Base-by-base conservation (phyloP, 1,140 invertebrate genomes). In the Aphaenogaster rudis region DNA sequence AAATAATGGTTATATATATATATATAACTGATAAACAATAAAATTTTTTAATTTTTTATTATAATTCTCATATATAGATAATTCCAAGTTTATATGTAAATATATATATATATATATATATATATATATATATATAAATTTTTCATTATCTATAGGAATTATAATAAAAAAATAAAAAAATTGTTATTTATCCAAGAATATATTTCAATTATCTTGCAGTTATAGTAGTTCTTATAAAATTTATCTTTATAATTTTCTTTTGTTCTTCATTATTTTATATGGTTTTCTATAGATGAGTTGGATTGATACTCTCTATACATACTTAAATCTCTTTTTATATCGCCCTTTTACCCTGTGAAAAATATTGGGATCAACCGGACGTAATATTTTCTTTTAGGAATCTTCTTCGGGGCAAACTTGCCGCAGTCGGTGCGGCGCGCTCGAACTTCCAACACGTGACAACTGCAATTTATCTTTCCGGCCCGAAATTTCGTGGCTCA, bases 281-380 rank as follows among this genome's bases (percentile, higher is more conserved):
- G 9, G 13, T 13, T 71, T 6, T 72, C 17, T 48, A 2, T 36
- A 72, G 1, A 72, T 39, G 13, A 82, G 28, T 36, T 13, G 17
- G 4, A 61, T 45, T 17, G 69, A 13, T 72, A 9, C 13, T 39
- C 21, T 5, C 21, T 5, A 45, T 52, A 81, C n/a, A 28, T 66
- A 42, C 15, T 48, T 76, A 74, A 74, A 54, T 17, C 9, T 74
- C 90, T 92, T 90, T 91, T 93, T 93, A 90, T 89, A 90, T 93
- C 89, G 87, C 92, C 90, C 88, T 76, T 91, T 92, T 93, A 90
- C 92, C 92, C 89, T 90, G 57, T 87, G 90, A 90, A 95, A 94
- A 94, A 92, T 93, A 94, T 94, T 92, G 89, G 91, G 92, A 94
- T 94, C 93, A 94, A 86, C 87, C 90, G 91, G 91, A 91, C 92